Percentiles rank a stretch among this genome's conserved stretches.
Conservation (phyloP, 2,888 invertebrate genomes). For the Dexiosoma caninum region DNA sequence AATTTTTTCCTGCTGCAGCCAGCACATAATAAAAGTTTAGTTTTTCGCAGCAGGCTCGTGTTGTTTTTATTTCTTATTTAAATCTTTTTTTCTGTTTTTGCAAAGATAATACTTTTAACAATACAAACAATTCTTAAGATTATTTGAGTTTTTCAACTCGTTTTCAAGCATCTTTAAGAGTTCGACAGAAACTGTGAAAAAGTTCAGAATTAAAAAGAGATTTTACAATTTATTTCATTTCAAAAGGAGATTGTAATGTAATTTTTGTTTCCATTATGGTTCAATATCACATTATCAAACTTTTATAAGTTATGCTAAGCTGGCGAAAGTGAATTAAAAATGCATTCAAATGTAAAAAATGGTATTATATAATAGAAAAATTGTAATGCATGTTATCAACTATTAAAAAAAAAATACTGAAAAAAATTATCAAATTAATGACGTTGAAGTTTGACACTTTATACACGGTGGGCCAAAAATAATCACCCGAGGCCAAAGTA, state of each 20-base stretch:
- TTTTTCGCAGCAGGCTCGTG: constrained; percentile 32
- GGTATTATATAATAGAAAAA: too few relatives aligned
- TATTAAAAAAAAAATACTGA: too few relatives aligned
- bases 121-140: constrained; percentile 36
- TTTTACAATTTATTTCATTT: constrained; percentile 15
- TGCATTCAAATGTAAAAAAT: too few relatives aligned
- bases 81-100: neutral
- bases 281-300: neutral
- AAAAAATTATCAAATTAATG: too few relatives aligned
- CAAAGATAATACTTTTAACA: constrained; percentile 45
- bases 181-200: constrained; percentile 45
- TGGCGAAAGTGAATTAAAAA: neutral
- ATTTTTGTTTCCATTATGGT: neutral
- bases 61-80: neutral
- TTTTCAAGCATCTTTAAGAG: constrained; percentile 39
- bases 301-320: neutral
- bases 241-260: neutral
- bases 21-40: constrained; percentile 44
- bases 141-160: constrained; percentile 20
- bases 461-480: too few relatives aligned
- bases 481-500: too few relatives aligned
- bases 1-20: neutral
- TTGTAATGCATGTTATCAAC: too few relatives aligned
- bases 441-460: too few relatives aligned
- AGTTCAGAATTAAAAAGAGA: constrained; percentile 22